phyloP scores from a whole-genome alignment of 2,797 vertebrate genomes.

The Iguana delicatissima region DNA sequence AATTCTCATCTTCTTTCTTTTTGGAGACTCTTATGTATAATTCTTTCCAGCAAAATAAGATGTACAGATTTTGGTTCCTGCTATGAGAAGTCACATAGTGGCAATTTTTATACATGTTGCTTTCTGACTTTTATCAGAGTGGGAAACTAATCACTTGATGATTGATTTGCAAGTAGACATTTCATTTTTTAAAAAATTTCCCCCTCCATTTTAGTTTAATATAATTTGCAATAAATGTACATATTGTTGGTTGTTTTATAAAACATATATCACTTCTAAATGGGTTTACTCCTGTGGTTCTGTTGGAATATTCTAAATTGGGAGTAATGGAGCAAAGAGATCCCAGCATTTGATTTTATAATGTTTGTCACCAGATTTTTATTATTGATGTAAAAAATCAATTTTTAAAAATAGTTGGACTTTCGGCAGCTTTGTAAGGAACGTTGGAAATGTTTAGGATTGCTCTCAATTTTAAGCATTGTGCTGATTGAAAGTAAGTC shows the following conservation, averaged over 20 bases:
- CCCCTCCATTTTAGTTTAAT: constrained; percentile 83
- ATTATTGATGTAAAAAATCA: constrained; percentile 83
- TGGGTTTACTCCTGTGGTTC: constrained; percentile 81
- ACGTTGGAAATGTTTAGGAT: constrained; percentile 79
- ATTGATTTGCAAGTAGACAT: constrained; percentile 83
- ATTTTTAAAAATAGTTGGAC: constrained; percentile 81
- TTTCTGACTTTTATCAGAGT: constrained; percentile 87
- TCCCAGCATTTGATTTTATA: constrained; percentile 85
- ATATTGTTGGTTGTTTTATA: constrained; percentile 86
- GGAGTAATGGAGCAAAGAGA: constrained; percentile 80
- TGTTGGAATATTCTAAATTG: constrained; percentile 84
- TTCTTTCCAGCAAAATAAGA: constrained; percentile 85
- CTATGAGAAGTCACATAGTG: constrained; percentile 85
- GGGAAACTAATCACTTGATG: constrained; percentile 83
- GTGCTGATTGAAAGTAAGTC: constrained; percentile 86
- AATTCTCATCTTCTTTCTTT: constrained; percentile 78
- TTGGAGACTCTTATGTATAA: constrained; percentile 85
- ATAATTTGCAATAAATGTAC: constrained; percentile 88
- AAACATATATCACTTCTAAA: constrained; percentile 84
- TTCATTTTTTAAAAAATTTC: constrained; percentile 79
- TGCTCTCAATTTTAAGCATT: constrained; percentile 79
- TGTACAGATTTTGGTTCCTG: constrained; percentile 86
- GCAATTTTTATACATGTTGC: constrained; percentile 85
- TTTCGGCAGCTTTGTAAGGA: constrained; percentile 85
- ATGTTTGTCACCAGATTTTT: constrained; percentile 86